Evolutionary conservation across 2,888 invertebrate species (phyloP).

Genomic region (Sphecodes monilicornis): DNA sequence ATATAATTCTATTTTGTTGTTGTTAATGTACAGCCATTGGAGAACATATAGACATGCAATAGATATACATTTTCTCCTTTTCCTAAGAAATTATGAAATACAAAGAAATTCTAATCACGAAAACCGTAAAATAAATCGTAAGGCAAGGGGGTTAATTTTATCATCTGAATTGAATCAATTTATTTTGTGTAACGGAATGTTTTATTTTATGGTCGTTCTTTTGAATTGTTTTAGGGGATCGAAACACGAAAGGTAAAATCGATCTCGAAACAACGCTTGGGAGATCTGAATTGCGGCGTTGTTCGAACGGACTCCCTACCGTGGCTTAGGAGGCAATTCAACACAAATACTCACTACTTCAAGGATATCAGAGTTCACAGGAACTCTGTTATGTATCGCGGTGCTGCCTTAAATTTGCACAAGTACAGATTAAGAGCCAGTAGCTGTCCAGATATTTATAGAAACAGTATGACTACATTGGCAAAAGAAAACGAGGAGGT

Average conservation of each 20-base stretch:
- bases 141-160: not conserved
- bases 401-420: constrained; percentile 93
- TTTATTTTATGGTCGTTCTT: not conserved
- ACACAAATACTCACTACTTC: constrained; percentile 89
- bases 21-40: too few relatives aligned
- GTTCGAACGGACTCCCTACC: constrained; percentile 83
- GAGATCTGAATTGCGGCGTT: constrained; percentile 71
- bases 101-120: too few relatives aligned
- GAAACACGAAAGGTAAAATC: constrained; percentile 76
- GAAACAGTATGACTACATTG: constrained; percentile 95
- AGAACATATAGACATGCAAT: too few relatives aligned
- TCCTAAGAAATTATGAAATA: too few relatives aligned
- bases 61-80: too few relatives aligned
- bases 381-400: constrained; percentile 94
- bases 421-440: constrained; percentile 93
- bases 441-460: constrained; percentile 96
- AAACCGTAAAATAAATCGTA: too few relatives aligned
- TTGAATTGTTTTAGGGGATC: constrained; percentile 64
- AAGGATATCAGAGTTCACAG: constrained; percentile 90
- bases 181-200: not conserved
- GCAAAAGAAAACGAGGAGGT: constrained; percentile 92
- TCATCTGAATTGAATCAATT: too few relatives aligned
- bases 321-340: constrained; percentile 86
- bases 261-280: constrained; percentile 75
- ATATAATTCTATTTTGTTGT: too few relatives aligned